Percentiles rank a stretch among this genome's conserved stretches.
Conservation (phyloP, 1,140 invertebrate genomes). For the Trichomalopsis sarcophagae region DNA sequence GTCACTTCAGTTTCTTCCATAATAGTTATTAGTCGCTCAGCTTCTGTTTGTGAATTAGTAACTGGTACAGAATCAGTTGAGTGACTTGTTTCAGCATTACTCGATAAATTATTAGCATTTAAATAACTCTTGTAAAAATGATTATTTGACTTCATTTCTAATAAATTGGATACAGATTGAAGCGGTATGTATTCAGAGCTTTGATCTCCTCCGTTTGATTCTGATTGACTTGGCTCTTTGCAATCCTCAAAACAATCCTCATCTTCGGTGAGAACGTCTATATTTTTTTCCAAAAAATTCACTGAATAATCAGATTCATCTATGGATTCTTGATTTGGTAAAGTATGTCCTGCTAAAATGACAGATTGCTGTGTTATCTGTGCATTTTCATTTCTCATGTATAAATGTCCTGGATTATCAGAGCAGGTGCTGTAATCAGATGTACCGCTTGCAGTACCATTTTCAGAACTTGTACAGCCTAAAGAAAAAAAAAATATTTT, state of each 20-base stretch:
- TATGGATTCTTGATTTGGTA: neutral
- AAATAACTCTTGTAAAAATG: conserved; percentile 19
- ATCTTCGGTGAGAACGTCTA: conserved; percentile 39
- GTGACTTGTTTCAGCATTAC: neutral
- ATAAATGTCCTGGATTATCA: conserved; percentile 26
- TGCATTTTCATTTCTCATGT: neutral
- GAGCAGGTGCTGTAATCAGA: conserved; percentile 50
- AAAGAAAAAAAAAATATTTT: conserved; percentile 2
- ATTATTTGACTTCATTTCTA: conserved; percentile 32
- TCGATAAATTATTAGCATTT: conserved; percentile 21
- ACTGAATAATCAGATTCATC: conserved; percentile 22
- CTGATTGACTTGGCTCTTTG: neutral
- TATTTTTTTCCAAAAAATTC: conserved; percentile 44
- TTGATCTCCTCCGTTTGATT: conserved; percentile 17
- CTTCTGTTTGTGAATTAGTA: conserved; percentile 4
- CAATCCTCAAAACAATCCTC: conserved; percentile 41
- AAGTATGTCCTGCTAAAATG: conserved; percentile 44
- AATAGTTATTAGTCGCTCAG: conserved; percentile 28
- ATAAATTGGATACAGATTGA: neutral
- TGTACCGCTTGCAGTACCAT: neutral
- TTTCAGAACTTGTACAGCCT: conserved; percentile 2
- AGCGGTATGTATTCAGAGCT: conserved; percentile 40
- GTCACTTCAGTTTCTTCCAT: conserved; percentile 46
- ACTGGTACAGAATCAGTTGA: neutral
- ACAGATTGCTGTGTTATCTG: neutral